Evolutionary conservation across 1,140 invertebrate genomes (phyloP).

Genomic region (Sitobion miscanthi): DNA sequence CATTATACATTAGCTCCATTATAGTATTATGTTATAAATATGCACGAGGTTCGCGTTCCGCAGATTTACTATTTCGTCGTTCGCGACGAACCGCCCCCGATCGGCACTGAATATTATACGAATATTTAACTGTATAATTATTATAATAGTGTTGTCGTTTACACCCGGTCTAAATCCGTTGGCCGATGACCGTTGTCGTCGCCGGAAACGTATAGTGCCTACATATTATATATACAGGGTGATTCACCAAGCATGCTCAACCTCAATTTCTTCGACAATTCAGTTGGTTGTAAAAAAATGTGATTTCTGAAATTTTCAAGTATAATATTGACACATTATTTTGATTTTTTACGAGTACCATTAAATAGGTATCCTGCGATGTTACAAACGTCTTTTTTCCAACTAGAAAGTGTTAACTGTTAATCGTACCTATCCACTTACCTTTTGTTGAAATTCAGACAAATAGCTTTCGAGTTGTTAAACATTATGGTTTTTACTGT

Average conservation of each 20-base stretch:
- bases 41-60: neutral
- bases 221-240: neutral
- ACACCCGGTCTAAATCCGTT: neutral
- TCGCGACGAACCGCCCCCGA: neutral
- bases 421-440: neutral
- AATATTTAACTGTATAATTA: neutral
- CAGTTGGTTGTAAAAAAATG: neutral
- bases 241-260: neutral
- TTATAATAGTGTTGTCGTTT: neutral
- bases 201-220: neutral
- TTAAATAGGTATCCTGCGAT: neutral
- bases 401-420: neutral
- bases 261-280: neutral
- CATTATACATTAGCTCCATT: neutral
- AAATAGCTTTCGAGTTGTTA: no score
- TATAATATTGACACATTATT: neutral
- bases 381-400: neutral
- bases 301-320: neutral
- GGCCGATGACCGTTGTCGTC: neutral
- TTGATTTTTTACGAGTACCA: neutral
- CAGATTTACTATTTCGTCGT: neutral
- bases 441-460: neutral
- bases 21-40: neutral
- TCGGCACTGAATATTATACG: neutral
- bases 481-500: no score